Evolutionary conservation across 2,888 invertebrate species (phyloP).

Genomic region (Volucella zonaria): DNA sequence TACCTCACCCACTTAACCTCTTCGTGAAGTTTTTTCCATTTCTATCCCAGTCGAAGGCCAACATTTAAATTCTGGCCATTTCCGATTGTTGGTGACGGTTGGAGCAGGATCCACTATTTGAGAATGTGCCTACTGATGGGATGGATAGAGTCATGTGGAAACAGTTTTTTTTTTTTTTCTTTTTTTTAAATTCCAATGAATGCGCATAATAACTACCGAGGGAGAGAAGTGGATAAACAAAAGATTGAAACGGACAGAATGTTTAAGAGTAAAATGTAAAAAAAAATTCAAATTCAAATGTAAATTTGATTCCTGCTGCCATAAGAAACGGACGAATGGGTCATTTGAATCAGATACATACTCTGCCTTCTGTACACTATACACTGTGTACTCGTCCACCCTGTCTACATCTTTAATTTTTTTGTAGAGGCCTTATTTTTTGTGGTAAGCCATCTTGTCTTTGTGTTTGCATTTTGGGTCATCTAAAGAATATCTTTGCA

Average conservation of each 20-base stretch:
- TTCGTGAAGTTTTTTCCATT: conserved; percentile 52
- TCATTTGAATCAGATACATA: conserved; percentile 34
- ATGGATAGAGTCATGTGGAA: not conserved
- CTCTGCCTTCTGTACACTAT: not conserved
- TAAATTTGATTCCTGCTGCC: conserved; percentile 24
- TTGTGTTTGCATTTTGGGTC: conserved; percentile 65
- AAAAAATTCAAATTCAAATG: conserved; percentile 18
- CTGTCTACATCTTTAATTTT: conserved; percentile 13
- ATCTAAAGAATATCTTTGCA: conserved; percentile 56
- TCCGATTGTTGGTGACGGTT: conserved; percentile 18
- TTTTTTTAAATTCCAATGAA: conserved; percentile 57
- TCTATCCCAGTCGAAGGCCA: conserved; percentile 66
- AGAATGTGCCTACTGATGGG: conserved; percentile 48
- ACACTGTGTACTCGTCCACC: not conserved
- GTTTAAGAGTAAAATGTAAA: not conserved
- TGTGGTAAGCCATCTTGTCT: not conserved
- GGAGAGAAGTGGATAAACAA: conserved; percentile 26
- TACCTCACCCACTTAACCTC: conserved; percentile 45
- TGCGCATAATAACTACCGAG: conserved; percentile 60
- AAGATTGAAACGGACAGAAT: conserved; percentile 1
- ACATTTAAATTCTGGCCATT: conserved; percentile 31
- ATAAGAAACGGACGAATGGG: conserved; percentile 1
- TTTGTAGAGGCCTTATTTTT: conserved; percentile 3
- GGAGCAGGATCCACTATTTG: conserved; percentile 39
- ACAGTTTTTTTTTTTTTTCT: not conserved